phyloP scores from a whole-genome alignment of 2,113 vertebrate genomes.

The Corydoras maculifer region DNA sequence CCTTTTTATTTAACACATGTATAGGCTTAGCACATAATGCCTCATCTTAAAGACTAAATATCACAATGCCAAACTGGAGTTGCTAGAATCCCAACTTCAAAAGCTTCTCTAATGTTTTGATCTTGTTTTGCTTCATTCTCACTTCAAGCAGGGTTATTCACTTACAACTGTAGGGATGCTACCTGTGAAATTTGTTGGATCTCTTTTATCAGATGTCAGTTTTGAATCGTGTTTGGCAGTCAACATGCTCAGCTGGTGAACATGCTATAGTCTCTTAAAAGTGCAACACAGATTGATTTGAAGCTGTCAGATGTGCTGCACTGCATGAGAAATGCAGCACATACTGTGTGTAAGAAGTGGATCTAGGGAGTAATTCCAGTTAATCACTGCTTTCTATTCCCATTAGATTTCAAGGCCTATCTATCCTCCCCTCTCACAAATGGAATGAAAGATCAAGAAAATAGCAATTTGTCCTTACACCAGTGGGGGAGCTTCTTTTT shows the following conservation, averaged over 20 bases:
- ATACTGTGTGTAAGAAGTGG: constrained; percentile 10
- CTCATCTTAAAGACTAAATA: constrained; percentile 24
- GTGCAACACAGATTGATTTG: not conserved
- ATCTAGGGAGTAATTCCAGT: constrained; percentile 26
- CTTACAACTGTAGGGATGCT: constrained; percentile 34
- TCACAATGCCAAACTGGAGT: constrained; percentile 28
- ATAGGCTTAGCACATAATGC: not conserved
- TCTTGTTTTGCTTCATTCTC: constrained; percentile 28
- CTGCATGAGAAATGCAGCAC: constrained; percentile 16
- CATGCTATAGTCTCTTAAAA: constrained; percentile 25
- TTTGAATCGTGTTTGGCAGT: constrained; percentile 21
- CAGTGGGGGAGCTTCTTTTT: not conserved
- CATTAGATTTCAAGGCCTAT: constrained; percentile 23
- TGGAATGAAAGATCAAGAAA: constrained; percentile 21
- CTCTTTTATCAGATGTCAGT: constrained; percentile 39
- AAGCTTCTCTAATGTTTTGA: constrained; percentile 38
- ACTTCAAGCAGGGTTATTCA: constrained; percentile 29
- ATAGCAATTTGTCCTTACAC: not conserved
- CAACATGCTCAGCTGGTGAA: constrained; percentile 23
- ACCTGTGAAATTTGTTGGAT: constrained; percentile 40
- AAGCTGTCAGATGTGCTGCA: not conserved
- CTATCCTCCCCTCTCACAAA: constrained; percentile 20
- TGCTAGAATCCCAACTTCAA: constrained; percentile 39
- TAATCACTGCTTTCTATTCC: constrained; percentile 29
- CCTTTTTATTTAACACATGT: constrained; percentile 6